A percentile compares a stretch with the other conserved stretches of the same genome.
These are phyloP conservation scores for Arrhopalites spinosus DNA, from an alignment of 2,888 invertebrate genomes.

Conservation along the genomic window DNA sequence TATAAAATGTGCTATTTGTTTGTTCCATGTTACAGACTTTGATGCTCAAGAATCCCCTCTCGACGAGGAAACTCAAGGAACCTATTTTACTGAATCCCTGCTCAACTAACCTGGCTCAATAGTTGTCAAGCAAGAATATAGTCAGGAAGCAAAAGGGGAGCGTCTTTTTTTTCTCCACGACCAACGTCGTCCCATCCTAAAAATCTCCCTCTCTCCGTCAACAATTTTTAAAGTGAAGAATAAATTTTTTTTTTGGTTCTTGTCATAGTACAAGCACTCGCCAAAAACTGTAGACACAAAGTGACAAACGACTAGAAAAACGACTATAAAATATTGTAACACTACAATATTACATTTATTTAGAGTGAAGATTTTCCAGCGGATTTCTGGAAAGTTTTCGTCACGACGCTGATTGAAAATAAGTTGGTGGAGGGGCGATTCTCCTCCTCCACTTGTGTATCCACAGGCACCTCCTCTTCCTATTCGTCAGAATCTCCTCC, in stretches of 20 bases:
- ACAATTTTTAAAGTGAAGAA: neutral
- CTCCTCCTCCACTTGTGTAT: constrained; percentile 38
- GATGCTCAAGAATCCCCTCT: constrained; percentile 18
- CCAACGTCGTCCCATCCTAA: neutral
- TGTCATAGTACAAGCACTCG: neutral
- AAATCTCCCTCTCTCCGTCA: too few relatives aligned
- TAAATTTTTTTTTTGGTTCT: neutral
- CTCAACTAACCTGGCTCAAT: constrained; percentile 52
- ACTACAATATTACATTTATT: too few relatives aligned
- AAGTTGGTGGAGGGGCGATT: constrained; percentile 45
- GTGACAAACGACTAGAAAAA: neutral
- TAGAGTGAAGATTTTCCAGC: constrained; percentile 13
- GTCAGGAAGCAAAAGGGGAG: constrained; percentile 38
- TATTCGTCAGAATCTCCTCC: constrained; percentile 24
- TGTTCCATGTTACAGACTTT: constrained; percentile 17
- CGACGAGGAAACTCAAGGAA: too few relatives aligned
- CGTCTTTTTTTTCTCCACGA: neutral
- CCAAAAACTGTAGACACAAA: too few relatives aligned
- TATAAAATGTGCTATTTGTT: constrained; percentile 30
- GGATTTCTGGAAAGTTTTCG: constrained; percentile 25
- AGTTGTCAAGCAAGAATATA: constrained; percentile 52
- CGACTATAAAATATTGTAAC: too few relatives aligned
- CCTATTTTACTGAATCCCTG: neutral
- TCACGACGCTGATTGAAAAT: constrained; percentile 49
- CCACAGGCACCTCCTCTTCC: constrained; percentile 33